phyloP scores from a whole-genome alignment of 2,888 invertebrate species.

The Nephrotoma flavescens region DNA sequence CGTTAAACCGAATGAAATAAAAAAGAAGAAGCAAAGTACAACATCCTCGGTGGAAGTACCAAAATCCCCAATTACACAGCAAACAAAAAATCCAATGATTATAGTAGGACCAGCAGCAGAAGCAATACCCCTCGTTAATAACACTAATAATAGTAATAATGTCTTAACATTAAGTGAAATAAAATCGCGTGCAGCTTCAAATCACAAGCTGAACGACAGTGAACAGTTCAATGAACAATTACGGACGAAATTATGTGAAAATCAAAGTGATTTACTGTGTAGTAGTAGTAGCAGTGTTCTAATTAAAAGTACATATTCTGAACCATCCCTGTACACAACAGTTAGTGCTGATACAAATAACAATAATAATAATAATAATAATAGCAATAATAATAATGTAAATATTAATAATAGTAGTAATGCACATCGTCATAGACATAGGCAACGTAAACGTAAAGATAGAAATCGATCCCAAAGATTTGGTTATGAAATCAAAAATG shows the following conservation, averaged over 20 bases:
- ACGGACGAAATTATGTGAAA: conserved; percentile 11
- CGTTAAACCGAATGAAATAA: conserved; percentile 6
- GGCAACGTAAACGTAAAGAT: conserved; percentile 28
- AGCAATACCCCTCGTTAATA: background rate
- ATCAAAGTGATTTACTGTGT: conserved; percentile 7
- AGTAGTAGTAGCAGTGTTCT: background rate
- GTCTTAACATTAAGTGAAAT: background rate
- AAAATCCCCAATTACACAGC: background rate
- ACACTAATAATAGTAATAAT: background rate
- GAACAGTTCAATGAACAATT: background rate
- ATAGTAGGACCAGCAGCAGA: background rate
- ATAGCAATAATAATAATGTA: background rate
- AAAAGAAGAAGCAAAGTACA: background rate
- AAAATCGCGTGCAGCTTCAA: background rate
- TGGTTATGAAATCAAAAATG: conserved; percentile 67
- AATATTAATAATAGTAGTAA: conserved; percentile 17
- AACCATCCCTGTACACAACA: conserved; percentile 22
- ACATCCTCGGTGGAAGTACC: background rate
- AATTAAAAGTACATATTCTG: conserved; percentile 28
- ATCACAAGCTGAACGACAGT: background rate
- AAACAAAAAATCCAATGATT: background rate
- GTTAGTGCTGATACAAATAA: conserved; percentile 19
- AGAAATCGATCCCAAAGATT: conserved; percentile 35
- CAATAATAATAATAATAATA: background rate
- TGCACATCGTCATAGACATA: conserved; percentile 23